Base-by-base conservation (phyloP, 2,888 invertebrate species). In the Cepaea hortensis region DNA sequence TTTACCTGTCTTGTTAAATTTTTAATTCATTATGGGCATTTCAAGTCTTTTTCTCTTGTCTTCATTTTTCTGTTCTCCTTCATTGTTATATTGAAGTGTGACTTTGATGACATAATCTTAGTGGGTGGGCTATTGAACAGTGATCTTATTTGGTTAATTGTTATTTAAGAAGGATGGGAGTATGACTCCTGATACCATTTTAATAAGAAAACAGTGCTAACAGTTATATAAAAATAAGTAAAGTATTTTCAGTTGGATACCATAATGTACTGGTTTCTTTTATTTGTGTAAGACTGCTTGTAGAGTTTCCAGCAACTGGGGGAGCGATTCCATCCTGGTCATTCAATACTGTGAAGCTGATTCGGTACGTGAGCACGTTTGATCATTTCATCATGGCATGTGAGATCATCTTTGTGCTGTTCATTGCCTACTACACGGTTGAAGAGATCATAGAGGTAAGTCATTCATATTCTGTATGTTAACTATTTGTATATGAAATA, bases 241-340 rank as follows among this genome's bases (percentile, higher is more conserved):
- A 6, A 68, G 18, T 68, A 6, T 68, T 68, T 68, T 68, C 68
- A 1, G 5, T 9, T 68, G 11, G 20, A 9, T 0, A 68, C 18
- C 5, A 20, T 68, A 18, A n/a, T 68, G 6, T 68, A 68, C 68
- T 18, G 18, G 11, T n/a, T n/a, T n/a, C 68, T 6, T 18, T 68
- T n/a, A 35, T 75, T 4, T 79, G 13, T 20, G 13, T 70, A 50
- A 96, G 96, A 93, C 93, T 97, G 35, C 94, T 96, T 20, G 96
- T 96, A 81, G 97, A 97, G 94, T 95, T 96, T 90, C 96, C 96
- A 0, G 96, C 96, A 0, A 96, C 96, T 4, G 97, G 97, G 18
- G 96, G 96, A 2, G 95, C 96, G 48, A 93, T 96, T 46, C 95
- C 96, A 0, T 95, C 96, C 0, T 95, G 95, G 90, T 94, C 95